Conservation (phyloP, 2,888 invertebrate genomes). For the Panzeria rudis region DNA sequence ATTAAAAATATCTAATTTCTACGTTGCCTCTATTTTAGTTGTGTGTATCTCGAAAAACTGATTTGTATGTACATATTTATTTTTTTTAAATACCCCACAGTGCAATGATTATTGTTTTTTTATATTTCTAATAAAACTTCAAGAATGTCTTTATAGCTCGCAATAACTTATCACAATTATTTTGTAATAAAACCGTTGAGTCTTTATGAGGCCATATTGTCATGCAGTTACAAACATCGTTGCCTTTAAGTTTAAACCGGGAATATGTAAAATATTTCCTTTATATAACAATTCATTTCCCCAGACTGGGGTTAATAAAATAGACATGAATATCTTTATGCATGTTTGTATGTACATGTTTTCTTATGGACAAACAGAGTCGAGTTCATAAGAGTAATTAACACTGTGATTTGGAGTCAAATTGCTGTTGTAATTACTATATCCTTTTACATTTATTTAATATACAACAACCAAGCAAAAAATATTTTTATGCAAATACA, state of each 20-base stretch:
- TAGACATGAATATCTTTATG: background rate
- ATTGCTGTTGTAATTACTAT: constrained; percentile 5
- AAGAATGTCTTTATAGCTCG: background rate
- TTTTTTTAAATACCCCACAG: background rate
- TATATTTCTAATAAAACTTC: background rate
- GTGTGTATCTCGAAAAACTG: background rate
- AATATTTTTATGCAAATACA: constrained; percentile 8
- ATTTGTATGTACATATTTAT: background rate
- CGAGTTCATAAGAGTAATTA: background rate
- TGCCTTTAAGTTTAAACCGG: background rate
- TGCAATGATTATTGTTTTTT: background rate
- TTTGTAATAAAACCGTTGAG: background rate
- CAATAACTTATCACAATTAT: background rate
- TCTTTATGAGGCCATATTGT: background rate
- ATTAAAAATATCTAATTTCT: too few species aligned
- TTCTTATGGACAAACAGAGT: background rate
- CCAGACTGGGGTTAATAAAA: background rate
- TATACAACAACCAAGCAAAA: background rate
- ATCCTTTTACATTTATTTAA: constrained; percentile 6
- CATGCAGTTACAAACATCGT: background rate
- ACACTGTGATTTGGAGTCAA: constrained; percentile 8
- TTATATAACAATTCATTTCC: background rate
- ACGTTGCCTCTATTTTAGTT: background rate
- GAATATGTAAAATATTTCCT: background rate
- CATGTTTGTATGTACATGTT: background rate